Percentiles rank a stretch among this genome's conserved stretches.
Evolutionary conservation across 2,797 vertebrate genomes (phyloP).

Genomic region (Threskiornis aethiopicus): DNA sequence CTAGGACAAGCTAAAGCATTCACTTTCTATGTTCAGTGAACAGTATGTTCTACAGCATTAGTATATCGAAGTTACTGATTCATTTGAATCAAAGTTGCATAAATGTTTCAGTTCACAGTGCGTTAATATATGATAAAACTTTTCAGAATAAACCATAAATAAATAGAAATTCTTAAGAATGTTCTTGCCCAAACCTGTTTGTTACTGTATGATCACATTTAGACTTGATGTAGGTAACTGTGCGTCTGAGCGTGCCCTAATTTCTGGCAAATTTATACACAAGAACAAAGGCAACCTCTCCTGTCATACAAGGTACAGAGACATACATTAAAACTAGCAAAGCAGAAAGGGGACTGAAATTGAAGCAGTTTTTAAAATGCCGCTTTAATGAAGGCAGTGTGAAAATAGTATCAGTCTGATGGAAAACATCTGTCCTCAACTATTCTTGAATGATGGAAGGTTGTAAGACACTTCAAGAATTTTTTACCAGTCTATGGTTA

Average conservation of each 20-base stretch:
- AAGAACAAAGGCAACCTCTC: slow-evolving; percentile 26
- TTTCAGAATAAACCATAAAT: neutral
- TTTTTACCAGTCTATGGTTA: slow-evolving; percentile 26
- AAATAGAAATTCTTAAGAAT: neutral
- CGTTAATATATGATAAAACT: neutral
- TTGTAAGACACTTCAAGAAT: slow-evolving; percentile 14
- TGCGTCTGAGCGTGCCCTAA: neutral
- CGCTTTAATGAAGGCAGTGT: slow-evolving; percentile 71
- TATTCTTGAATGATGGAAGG: slow-evolving; percentile 38
- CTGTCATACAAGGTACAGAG: slow-evolving; percentile 19
- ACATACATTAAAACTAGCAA: slow-evolving; percentile 67
- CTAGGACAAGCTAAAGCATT: neutral
- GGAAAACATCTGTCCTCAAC: slow-evolving; percentile 55
- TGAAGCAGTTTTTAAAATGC: slow-evolving; percentile 65
- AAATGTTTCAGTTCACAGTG: slow-evolving; percentile 6
- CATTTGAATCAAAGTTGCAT: neutral
- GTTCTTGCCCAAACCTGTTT: neutral
- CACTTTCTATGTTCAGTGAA: slow-evolving; percentile 4
- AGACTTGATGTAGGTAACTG: neutral
- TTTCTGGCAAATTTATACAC: slow-evolving; percentile 2
- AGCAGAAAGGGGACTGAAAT: slow-evolving; percentile 56
- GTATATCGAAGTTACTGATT: neutral
- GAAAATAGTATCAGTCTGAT: slow-evolving; percentile 57
- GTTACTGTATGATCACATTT: neutral
- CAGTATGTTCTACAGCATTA: neutral